Conservation (phyloP, 2,113 vertebrate species). For the Calyptomena viridis region DNA sequence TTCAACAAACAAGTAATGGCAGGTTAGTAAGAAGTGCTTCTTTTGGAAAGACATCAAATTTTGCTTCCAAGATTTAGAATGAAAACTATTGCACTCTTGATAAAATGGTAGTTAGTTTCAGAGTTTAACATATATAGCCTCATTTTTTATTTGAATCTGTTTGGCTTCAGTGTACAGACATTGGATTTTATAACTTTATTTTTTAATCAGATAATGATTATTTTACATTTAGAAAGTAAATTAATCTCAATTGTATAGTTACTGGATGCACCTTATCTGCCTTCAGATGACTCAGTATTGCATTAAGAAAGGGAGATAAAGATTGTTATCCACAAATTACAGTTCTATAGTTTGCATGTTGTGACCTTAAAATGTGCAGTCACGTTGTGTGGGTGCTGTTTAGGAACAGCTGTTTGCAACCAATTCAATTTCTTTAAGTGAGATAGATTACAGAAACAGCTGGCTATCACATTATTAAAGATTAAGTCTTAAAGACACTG, state of each 20-base stretch:
- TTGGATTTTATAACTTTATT: not conserved
- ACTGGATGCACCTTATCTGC: not conserved
- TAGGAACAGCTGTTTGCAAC: constrained; percentile 40
- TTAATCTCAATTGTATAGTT: not conserved
- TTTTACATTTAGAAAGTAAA: not conserved
- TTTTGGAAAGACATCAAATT: not conserved
- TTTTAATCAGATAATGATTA: not conserved
- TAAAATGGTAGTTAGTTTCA: not conserved
- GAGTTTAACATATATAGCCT: not conserved
- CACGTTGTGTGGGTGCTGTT: not conserved
- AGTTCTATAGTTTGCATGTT: not conserved
- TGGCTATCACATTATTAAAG: constrained; percentile 56
- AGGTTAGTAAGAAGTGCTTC: not conserved
- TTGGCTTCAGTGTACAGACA: not conserved
- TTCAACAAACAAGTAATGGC: not conserved
- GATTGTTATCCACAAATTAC: not conserved
- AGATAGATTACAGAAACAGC: constrained; percentile 51
- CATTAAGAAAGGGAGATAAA: not conserved
- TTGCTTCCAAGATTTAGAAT: not conserved
- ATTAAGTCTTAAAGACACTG: constrained; percentile 51
- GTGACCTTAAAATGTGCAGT: constrained; percentile 23
- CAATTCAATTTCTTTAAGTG: constrained; percentile 62
- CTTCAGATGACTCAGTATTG: not conserved
- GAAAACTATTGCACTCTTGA: not conserved
- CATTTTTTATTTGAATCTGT: not conserved